Evolutionary conservation across 2,113 vertebrate species (phyloP).

Genomic region (Herpailurus yagouaroundi): DNA sequence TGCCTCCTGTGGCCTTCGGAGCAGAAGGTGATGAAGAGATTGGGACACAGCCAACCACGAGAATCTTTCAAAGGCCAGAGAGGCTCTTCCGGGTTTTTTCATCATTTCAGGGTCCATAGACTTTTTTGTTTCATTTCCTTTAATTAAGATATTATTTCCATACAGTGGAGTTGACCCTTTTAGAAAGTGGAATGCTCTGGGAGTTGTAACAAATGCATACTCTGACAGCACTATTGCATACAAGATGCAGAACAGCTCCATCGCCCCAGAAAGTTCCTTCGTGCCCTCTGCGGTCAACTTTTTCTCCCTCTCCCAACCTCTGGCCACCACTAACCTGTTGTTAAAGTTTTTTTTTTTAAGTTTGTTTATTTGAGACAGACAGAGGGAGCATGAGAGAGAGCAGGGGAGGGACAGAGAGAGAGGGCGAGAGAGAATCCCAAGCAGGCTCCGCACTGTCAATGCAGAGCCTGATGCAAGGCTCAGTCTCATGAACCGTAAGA

Average conservation of each 20-base stretch:
- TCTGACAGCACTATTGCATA: fast-evolving
- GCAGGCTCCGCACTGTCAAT: too few relatives aligned
- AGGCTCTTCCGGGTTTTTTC: neutral
- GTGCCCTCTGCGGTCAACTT: fast-evolving
- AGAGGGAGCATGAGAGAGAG: too few relatives aligned
- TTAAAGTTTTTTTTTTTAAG: too few relatives aligned
- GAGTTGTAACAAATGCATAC: neutral
- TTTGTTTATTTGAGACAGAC: too few relatives aligned
- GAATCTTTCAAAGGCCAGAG: neutral
- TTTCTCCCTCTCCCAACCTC: neutral
- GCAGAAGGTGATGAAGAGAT: neutral
- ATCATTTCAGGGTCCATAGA: neutral
- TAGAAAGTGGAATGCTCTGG: neutral
- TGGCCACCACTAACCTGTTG: neutral
- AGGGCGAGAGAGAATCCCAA: too few relatives aligned
- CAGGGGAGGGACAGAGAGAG: too few relatives aligned
- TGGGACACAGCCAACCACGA: fast-evolving
- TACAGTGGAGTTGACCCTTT: neutral
- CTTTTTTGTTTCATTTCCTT: neutral
- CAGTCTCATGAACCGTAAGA: too few relatives aligned
- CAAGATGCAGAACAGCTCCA: neutral
- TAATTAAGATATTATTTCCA: neutral
- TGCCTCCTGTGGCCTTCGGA: fast-evolving
- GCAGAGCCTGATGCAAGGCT: too few relatives aligned
- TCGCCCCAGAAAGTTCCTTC: neutral